Base-by-base conservation (phyloP, 1,140 invertebrate species). In the Yoshiicerus persimilis region DNA sequence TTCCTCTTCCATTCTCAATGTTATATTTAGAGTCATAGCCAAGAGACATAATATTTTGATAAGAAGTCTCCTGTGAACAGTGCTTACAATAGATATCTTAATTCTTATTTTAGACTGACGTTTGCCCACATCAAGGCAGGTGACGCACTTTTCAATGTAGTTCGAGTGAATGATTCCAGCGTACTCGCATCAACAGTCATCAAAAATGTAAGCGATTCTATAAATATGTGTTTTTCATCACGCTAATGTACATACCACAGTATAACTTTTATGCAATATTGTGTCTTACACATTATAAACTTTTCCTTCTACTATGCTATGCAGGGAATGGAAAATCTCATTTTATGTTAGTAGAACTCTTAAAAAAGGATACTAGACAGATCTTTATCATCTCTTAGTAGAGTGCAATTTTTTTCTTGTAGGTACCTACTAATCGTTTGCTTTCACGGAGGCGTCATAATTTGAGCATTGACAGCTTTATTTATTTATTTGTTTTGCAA, bases 41-140 rank as follows among this genome's bases (percentile, higher is more conserved):
- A 34, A 30, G 27, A 66, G 25, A 30, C 0, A 66, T 27, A 66
- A 11, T 27, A 4, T 13, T 66, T 66, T 62, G 1, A 62, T 1
- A 11, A 64, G 10, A 30, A 70, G 30, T 70, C 10, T 30, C 20
- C 5, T 27, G 4, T 64, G 20, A 86, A 64, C 4, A 36, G 9
- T 36, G 62, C 25, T 86, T 39, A 85, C 38, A 85, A 85, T 83
- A 13, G 6, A 47, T 84, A 11, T 84, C 13, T 47, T 16, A 30
- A 84, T 86, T 77, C 23, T 77, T 62, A 39, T 87, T 77, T 84
- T 39, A 93, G 93, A 5, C 93, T 94, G 4, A 94, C 95, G 89
- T 90, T 95, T 3, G 93, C 93, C 10, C 92, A 94, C 32, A 92
- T 96, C 23, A 94, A 95, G 86, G 93, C 93, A 4, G 95, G 94